A percentile compares a stretch with the other conserved stretches of the same genome.
phyloP scores from a whole-genome alignment of 2,797 vertebrate genomes.

The Cirrhinus mrigala region DNA sequence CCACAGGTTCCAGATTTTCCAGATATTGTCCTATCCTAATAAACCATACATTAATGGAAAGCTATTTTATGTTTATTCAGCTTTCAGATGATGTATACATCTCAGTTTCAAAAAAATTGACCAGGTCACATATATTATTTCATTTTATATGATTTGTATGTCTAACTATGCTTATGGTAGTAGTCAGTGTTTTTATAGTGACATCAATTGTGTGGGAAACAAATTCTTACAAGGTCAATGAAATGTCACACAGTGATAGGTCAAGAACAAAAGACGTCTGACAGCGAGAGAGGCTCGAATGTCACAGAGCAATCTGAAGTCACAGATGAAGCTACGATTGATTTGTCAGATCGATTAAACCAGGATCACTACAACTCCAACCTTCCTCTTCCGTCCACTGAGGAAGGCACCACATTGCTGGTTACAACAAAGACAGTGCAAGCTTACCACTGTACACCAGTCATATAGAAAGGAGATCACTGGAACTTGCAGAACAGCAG shows the following conservation, averaged over 20 bases:
- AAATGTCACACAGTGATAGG: conserved; percentile 49
- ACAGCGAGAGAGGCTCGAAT: conserved; percentile 46
- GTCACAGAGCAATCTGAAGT: conserved; percentile 51
- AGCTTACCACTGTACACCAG: conserved; percentile 65
- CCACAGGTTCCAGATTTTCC: no score
- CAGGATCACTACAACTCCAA: conserved; percentile 62
- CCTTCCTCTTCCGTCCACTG: conserved; percentile 83
- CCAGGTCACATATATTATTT: background rate
- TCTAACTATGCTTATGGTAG: background rate
- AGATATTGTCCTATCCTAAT: no score
- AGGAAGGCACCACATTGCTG: conserved; percentile 81
- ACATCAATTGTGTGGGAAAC: background rate
- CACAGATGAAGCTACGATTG: conserved; percentile 4
- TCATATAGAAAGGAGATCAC: conserved; percentile 52
- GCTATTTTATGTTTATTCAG: no score
- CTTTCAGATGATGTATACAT: no score
- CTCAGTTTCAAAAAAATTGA: no score
- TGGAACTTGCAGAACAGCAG: conserved; percentile 56
- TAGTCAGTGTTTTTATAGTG: background rate
- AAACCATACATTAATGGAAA: no score
- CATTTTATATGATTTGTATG: background rate
- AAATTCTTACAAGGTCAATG: conserved; percentile 26
- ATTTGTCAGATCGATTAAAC: conserved; percentile 12
- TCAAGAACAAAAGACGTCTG: conserved; percentile 52
- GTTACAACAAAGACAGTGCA: conserved; percentile 84